Evolutionary conservation across 2,888 invertebrate species (phyloP).

Genomic region (Bimastos eiseni): DNA sequence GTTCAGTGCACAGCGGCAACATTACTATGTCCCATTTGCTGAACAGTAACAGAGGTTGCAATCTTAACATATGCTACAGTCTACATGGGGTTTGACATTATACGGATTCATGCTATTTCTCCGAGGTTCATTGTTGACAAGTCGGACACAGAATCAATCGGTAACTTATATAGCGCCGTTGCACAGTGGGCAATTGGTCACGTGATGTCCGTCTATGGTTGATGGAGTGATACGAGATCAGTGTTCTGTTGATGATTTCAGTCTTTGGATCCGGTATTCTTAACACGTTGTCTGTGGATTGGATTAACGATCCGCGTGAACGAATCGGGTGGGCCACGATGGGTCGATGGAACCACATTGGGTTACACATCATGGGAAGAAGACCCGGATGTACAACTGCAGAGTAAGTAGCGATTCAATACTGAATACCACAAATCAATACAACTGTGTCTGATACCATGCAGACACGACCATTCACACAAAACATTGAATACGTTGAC

Average conservation of each 20-base stretch:
- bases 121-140: no score
- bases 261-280: neutral
- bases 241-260: neutral
- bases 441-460: no score
- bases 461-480: no score
- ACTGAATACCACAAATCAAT: neutral
- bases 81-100: no score
- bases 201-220: neutral
- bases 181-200: neutral
- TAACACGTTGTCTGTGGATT: constrained; percentile 13
- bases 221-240: neutral
- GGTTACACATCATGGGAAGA: neutral
- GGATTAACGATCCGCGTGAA: neutral
- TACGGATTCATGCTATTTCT: no score
- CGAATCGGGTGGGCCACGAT: neutral
- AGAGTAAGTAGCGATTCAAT: neutral
- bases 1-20: no score
- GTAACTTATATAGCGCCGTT: no score
- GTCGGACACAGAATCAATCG: no score
- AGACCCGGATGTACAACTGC: neutral
- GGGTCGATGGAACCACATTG: neutral
- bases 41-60: no score
- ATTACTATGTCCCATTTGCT: no score
- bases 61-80: no score
- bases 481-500: no score